A percentile compares a stretch with the other conserved stretches of the same genome.
phyloP scores from a whole-genome alignment of 2,888 invertebrate species.

The Notocelia uddmanniana region DNA sequence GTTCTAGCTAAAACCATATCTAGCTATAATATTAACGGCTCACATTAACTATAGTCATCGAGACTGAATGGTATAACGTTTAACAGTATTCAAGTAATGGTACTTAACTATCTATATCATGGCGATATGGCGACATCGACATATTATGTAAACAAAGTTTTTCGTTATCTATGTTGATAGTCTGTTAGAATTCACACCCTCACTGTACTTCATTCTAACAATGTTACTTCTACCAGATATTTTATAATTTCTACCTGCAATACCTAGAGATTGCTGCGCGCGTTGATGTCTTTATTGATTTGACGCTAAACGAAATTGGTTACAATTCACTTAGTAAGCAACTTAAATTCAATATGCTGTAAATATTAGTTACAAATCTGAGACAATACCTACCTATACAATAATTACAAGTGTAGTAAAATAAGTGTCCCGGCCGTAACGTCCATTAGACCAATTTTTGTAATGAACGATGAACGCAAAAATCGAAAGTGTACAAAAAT shows the following conservation, averaged over 20 bases:
- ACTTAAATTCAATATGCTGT: background rate
- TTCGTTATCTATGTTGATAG: conserved; percentile 3
- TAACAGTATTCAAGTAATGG: background rate
- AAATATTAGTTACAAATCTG: background rate
- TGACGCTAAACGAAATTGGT: background rate
- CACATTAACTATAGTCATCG: too few relatives aligned
- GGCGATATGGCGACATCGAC: background rate
- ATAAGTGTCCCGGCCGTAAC: background rate
- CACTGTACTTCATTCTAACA: background rate
- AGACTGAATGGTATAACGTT: background rate
- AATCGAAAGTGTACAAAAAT: too few relatives aligned
- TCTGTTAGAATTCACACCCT: conserved; percentile 1
- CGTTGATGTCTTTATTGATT: conserved; percentile 34
- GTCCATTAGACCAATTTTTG: background rate
- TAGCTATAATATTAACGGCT: too few relatives aligned
- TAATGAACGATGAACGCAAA: background rate
- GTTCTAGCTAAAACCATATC: background rate
- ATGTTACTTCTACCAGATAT: background rate
- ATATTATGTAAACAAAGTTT: background rate
- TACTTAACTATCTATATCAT: conserved; percentile 8
- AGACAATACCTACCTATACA: background rate
- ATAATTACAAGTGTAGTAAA: background rate
- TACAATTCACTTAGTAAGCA: background rate
- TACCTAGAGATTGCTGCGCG: conserved; percentile 8
- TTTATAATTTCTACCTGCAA: background rate